These are phyloP conservation scores for Patiria pectinifera DNA, from an alignment of 53 echinoderm and acorn worm species.

Conservation along the genomic window DNA sequence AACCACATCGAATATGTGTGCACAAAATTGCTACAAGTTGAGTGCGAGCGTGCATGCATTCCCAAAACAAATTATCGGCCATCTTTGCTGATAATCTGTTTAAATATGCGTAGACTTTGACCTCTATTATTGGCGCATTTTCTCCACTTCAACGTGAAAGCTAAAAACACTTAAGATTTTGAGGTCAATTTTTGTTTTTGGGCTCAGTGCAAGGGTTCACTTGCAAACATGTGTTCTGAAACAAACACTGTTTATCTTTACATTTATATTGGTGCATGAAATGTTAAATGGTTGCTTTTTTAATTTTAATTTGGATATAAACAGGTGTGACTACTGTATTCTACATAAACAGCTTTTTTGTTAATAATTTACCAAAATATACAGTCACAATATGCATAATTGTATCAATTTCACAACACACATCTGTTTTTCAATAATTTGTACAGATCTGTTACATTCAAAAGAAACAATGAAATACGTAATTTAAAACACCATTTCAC, in stretches of 20 bases:
- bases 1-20: background rate
- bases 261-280: too few relatives aligned
- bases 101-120: slow-evolving; percentile 49
- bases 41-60: background rate
- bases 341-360: background rate
- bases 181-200: background rate
- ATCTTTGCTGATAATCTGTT: slow-evolving; percentile 12
- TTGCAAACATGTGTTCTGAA: slow-evolving; percentile 17
- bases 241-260: background rate
- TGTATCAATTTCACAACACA: background rate
- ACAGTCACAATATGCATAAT: background rate
- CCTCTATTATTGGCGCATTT: slow-evolving; percentile 27
- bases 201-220: background rate
- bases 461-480: background rate
- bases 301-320: background rate
- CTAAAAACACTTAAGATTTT: slow-evolving; percentile 6
- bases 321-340: background rate
- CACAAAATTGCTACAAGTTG: background rate
- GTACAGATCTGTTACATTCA: background rate
- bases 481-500: background rate
- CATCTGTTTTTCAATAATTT: background rate
- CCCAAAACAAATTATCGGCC: slow-evolving; percentile 3
- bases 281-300: background rate
- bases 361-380: background rate
- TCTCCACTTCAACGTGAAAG: slow-evolving; percentile 29